A percentile compares a stretch with the other conserved stretches of the same genome.
phyloP scores from a whole-genome alignment of 2,797 vertebrate genomes.

The Capromys pilorides region DNA sequence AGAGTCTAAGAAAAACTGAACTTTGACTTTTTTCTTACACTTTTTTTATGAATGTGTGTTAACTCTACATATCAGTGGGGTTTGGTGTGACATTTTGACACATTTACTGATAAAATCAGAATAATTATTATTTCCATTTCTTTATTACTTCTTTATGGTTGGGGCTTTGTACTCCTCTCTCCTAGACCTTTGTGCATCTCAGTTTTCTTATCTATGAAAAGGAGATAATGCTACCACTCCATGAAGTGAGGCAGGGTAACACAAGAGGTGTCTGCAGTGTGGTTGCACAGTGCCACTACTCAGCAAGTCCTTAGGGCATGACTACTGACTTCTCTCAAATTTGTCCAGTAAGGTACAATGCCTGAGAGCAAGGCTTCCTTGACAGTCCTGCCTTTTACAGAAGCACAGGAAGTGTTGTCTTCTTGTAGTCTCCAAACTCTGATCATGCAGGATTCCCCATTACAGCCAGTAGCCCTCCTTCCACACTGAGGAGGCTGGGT shows the following conservation, averaged over 20 bases:
- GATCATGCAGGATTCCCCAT: conserved; percentile 32
- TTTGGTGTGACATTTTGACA: background rate
- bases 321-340: background rate
- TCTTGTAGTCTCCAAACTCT: background rate
- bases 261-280: background rate
- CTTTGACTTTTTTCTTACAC: background rate
- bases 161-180: background rate
- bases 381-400: background rate
- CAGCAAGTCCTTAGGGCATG: background rate
- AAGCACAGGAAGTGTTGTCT: background rate
- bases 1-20: background rate
- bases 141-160: background rate
- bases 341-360: background rate
- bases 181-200: background rate
- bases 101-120: background rate
- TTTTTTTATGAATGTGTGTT: background rate
- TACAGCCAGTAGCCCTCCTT: background rate
- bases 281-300: too few relatives aligned
- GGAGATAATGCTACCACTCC: background rate
- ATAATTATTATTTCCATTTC: background rate
- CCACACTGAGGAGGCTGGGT: background rate
- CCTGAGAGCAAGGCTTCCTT: background rate
- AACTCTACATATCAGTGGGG: background rate
- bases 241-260: background rate
- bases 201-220: background rate